Percentiles rank a stretch among this genome's conserved stretches.
phyloP scores from a whole-genome alignment of 2,888 invertebrate genomes.

The Nebria salina region DNA sequence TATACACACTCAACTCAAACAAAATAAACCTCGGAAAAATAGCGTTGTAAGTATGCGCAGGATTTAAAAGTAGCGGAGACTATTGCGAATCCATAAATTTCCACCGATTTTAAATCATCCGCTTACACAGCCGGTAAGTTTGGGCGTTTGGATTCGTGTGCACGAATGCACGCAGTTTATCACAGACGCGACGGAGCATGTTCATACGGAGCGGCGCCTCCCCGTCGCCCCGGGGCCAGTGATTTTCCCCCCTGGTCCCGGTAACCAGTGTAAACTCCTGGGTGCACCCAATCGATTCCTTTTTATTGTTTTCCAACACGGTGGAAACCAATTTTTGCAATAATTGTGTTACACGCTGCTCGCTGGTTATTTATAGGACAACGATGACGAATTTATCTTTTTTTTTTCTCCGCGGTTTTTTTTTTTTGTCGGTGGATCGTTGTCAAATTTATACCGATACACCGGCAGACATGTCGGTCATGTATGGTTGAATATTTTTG shows the following conservation, averaged over 20 bases:
- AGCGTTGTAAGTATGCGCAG: background rate
- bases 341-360: slow-evolving; percentile 31
- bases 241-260: background rate
- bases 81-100: background rate
- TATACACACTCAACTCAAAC: too few species aligned
- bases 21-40: background rate
- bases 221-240: background rate
- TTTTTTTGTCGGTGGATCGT: background rate
- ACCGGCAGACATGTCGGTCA: background rate
- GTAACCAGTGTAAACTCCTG: background rate
- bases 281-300: slow-evolving; percentile 33
- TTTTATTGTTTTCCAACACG: slow-evolving; percentile 44
- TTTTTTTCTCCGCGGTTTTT: slow-evolving; percentile 5
- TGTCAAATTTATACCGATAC: background rate
- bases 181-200: slow-evolving; percentile 9
- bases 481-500: background rate
- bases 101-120: slow-evolving; percentile 5
- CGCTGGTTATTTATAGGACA: slow-evolving; percentile 29
- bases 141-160: background rate
- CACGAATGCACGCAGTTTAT: slow-evolving; percentile 16
- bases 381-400: slow-evolving; percentile 33
- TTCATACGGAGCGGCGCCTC: background rate
- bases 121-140: slow-evolving; percentile 12
- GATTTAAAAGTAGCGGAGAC: background rate
- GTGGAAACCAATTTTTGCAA: slow-evolving; percentile 43